These are phyloP conservation scores for Drosophila paranaensis DNA, from an alignment of 2,888 invertebrate genomes.

Conservation along the genomic window DNA sequence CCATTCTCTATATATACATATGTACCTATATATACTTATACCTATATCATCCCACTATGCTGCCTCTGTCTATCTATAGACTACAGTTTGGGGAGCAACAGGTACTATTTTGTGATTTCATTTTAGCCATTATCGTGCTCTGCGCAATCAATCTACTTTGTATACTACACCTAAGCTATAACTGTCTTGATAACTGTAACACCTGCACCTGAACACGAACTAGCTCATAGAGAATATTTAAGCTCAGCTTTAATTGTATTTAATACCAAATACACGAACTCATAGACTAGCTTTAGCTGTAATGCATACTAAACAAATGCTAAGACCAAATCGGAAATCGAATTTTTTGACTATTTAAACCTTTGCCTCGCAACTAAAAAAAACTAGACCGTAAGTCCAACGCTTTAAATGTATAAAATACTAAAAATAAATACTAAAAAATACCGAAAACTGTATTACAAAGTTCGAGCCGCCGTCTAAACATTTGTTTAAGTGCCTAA, in stretches of 20 bases:
- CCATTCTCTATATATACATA: slow-evolving; percentile 27
- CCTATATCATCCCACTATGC: slow-evolving; percentile 14
- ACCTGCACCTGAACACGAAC: slow-evolving; percentile 72
- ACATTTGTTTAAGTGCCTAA: neutral
- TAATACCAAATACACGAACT: neutral
- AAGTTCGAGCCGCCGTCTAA: neutral
- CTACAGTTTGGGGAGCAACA: slow-evolving; percentile 84
- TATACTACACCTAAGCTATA: slow-evolving; percentile 84
- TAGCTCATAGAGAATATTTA: neutral
- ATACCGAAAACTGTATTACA: neutral
- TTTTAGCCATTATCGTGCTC: slow-evolving; percentile 84
- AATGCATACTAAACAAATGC: slow-evolving; percentile 10
- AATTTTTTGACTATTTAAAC: neutral
- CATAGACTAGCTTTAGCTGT: neutral
- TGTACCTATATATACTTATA: slow-evolving; percentile 4
- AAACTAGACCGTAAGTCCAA: neutral
- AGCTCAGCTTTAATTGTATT: slow-evolving; percentile 20
- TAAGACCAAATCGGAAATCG: neutral
- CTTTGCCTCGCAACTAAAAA: neutral
- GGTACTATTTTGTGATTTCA: slow-evolving; percentile 85
- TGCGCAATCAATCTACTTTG: slow-evolving; percentile 85
- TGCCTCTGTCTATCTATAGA: slow-evolving; percentile 63
- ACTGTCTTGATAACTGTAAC: slow-evolving; percentile 82
- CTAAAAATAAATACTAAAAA: slow-evolving; percentile 2
- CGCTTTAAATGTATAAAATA: slow-evolving; percentile 51